Evolutionary conservation across 1,140 invertebrate genomes (phyloP).

Genomic region (Neodiprion pinetum): DNA sequence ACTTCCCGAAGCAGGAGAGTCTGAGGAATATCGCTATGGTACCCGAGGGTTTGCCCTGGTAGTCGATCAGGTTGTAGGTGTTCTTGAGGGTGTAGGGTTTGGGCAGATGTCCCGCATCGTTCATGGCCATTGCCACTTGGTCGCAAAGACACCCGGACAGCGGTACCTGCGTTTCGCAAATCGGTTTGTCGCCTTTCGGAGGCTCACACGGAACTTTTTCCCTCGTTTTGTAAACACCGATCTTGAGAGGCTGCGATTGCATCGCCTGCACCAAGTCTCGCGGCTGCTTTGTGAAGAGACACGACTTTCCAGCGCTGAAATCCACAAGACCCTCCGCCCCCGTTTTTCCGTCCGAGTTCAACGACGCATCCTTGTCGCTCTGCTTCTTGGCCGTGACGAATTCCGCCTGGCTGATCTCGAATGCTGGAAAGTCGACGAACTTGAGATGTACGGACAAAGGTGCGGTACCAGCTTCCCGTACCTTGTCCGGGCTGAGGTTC

Average conservation of each 20-base stretch:
- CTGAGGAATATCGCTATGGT: slow-evolving; percentile 35
- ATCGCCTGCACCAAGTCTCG: slow-evolving; percentile 32
- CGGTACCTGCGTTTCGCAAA: slow-evolving; percentile 28
- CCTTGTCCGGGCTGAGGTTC: slow-evolving; percentile 25
- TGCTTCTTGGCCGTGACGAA: slow-evolving; percentile 23
- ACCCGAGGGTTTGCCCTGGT: slow-evolving; percentile 25
- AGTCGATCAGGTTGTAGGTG: slow-evolving; percentile 36
- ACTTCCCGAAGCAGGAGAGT: slow-evolving; percentile 43
- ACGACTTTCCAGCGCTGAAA: slow-evolving; percentile 42
- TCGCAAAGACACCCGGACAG: slow-evolving; percentile 29
- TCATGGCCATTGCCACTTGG: slow-evolving; percentile 21
- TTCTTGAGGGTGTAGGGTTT: slow-evolving; percentile 29
- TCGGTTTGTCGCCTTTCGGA: slow-evolving; percentile 4
- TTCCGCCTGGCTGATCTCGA: slow-evolving; percentile 36
- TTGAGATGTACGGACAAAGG: slow-evolving; percentile 31
- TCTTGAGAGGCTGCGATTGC: slow-evolving; percentile 28
- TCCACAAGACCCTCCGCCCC: slow-evolving; percentile 14
- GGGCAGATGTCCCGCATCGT: slow-evolving; percentile 24
- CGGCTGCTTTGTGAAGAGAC: slow-evolving; percentile 38
- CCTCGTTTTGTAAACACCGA: slow-evolving; percentile 32
- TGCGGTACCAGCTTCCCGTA: background rate
- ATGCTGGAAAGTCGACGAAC: slow-evolving; percentile 39
- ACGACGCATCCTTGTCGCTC: slow-evolving; percentile 12
- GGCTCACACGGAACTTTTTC: background rate
- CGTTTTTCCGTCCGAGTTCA: background rate